A percentile compares a stretch with the other conserved stretches of the same genome.
Conservation (phyloP, 2,797 vertebrate species). For the Poecile montanus region DNA sequence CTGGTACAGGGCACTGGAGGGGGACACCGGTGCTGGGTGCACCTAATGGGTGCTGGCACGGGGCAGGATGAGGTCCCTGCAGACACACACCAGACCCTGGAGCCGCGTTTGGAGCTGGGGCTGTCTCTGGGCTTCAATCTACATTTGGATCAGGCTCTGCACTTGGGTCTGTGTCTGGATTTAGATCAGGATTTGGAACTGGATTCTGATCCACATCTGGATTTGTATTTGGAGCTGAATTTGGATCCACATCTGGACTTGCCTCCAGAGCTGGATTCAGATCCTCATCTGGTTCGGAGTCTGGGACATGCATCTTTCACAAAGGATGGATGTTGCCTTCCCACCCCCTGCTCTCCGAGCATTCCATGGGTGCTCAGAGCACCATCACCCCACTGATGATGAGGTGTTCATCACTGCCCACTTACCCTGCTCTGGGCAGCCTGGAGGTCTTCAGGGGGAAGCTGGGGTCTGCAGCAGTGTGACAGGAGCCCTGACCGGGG, state of each 20-base stretch:
- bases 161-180: not conserved
- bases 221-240: not conserved
- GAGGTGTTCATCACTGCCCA: not conserved
- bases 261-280: not conserved
- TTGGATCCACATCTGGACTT: not conserved
- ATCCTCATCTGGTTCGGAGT: not conserved
- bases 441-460: not conserved
- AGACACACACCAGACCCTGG: not conserved
- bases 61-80: not conserved
- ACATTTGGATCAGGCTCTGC: not conserved
- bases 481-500: not conserved
- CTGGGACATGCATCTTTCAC: not conserved
- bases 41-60: not conserved
- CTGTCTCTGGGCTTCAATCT: not conserved
- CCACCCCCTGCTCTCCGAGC: accelerated
- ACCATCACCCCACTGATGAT: accelerated
- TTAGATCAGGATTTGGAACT: not conserved
- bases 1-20: not conserved
- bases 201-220: not conserved
- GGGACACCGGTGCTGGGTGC: not conserved
- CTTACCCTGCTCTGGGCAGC: not conserved
- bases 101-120: not conserved
- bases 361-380: not conserved
- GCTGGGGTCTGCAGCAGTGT: not conserved
- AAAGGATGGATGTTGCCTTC: not conserved